These are phyloP conservation scores for Akabosia matsudoensis DNA, from an alignment of 1,140 invertebrate genomes.

Conservation along the genomic window DNA sequence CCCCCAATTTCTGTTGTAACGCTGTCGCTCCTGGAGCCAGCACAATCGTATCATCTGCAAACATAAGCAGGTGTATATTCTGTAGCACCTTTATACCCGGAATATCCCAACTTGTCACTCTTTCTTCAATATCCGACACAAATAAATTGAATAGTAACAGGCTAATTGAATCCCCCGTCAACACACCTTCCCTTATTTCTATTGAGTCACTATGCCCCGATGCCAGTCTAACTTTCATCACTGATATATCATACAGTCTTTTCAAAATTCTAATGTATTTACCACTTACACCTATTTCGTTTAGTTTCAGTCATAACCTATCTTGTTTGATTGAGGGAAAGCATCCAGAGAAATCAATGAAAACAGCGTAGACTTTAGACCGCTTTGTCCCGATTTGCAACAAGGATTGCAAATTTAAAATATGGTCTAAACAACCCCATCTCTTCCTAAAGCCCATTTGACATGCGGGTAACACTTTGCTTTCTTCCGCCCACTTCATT, in stretches of 20 bases:
- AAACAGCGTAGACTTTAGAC: not conserved
- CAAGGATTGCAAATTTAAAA: conserved; percentile 41
- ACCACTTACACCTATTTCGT: conserved; percentile 11
- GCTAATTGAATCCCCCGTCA: conserved; percentile 23
- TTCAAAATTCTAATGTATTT: conserved; percentile 11
- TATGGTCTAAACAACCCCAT: conserved; percentile 41
- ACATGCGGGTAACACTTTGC: conserved; percentile 35
- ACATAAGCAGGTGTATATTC: not conserved
- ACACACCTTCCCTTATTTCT: not conserved
- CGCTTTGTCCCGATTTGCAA: conserved; percentile 14
- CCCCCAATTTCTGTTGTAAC: not conserved
- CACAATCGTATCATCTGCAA: conserved; percentile 17
- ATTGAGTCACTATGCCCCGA: not conserved
- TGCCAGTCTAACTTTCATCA: not conserved
- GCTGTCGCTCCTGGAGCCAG: not conserved
- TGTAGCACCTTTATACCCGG: conserved; percentile 26
- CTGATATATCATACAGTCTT: not conserved
- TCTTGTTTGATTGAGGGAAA: not conserved
- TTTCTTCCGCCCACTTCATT: not conserved
- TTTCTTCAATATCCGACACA: conserved; percentile 38
- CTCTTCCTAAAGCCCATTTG: conserved; percentile 42
- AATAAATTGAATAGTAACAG: conserved; percentile 44
- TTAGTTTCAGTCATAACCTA: not conserved
- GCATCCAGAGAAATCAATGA: not conserved
- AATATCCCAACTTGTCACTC: not conserved